Evolutionary conservation across 2,888 invertebrate species (phyloP), one percentile per base, ranked within the genome.

Genomic region (Sphaerophoria rueppellii): DNA sequence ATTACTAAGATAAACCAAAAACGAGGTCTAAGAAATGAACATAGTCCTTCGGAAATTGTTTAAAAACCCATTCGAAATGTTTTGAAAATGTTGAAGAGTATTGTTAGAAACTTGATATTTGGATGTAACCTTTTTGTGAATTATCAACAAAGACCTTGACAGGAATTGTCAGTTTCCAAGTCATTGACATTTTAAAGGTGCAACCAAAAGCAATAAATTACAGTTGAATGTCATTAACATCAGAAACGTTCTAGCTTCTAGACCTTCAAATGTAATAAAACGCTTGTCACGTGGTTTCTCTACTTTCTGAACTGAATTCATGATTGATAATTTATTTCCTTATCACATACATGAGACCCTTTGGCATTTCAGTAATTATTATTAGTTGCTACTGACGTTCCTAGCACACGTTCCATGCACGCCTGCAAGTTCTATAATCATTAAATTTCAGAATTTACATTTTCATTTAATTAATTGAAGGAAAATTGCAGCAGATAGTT

Each of bases 291-390:
- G 4, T 40, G 16, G 16, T 58, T 40, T 37, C 12, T 4, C 4
- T 9, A 43, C 43, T 43, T 7, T 4, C 9, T 24, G 16, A 2
- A 4, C 1, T 16, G 7, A 24, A 5, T 58, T 14, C 14, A 5
- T 12, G n/a, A 40, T 14, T 35, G 57, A 57, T 35, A 35, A 57
- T 35, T 37, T 6, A 6, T 6, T 24, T 40, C 40, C 40, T 60
- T 60, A 60, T 60, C 60, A 11, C 60, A 43, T 5, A 43, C n/a
- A 43, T 43, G 11, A 12, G 43, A 60, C 6, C 60, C 24, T 60
- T 40, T 60, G 40, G 43, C 40, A 43, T 43, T 60, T 60, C 40
- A 40, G 6, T 60, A 60, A 43, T 40, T 60, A 60, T 60, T 60
- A 60, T 60, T 60, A 24, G 40, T 60, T 14, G 11, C 6, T 7